Percentiles rank a stretch among this genome's conserved stretches.
Evolutionary conservation across 2,888 invertebrate genomes (phyloP).

Genomic region (Leptopterna dolabrata): DNA sequence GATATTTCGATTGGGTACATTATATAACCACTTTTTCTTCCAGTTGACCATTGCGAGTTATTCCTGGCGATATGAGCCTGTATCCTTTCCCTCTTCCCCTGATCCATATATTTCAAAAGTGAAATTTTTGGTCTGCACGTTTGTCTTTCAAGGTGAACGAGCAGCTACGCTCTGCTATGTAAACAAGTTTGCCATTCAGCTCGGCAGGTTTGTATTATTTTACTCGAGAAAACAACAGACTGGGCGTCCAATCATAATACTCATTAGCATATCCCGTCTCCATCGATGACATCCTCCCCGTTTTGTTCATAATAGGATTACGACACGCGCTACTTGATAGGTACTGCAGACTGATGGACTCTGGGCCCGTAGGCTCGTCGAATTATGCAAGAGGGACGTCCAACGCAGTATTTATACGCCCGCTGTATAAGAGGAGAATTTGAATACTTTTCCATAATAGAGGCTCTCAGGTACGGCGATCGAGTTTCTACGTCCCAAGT

Average conservation of each 20-base stretch:
- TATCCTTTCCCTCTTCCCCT: no score
- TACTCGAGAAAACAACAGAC: not conserved
- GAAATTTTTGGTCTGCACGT: no score
- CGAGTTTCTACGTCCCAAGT: not conserved
- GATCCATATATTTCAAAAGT: no score
- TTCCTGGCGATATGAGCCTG: no score
- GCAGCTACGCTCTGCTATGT: no score
- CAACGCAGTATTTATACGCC: not conserved
- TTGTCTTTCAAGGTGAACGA: no score
- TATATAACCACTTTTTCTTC: no score
- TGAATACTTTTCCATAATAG: conserved; percentile 8
- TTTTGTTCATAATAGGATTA: not conserved
- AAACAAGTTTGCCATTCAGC: no score
- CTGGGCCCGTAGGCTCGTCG: not conserved
- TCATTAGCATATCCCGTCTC: not conserved
- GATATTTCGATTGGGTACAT: no score
- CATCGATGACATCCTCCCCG: not conserved
- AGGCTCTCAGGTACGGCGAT: not conserved
- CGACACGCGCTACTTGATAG: not conserved
- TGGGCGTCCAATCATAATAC: not conserved
- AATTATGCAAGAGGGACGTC: not conserved
- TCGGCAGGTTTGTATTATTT: no score
- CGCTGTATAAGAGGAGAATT: not conserved
- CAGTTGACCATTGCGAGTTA: no score
- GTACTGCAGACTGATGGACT: not conserved